phyloP scores from a whole-genome alignment of 2,113 vertebrate genomes.

The Syrrhaptes paradoxus region DNA sequence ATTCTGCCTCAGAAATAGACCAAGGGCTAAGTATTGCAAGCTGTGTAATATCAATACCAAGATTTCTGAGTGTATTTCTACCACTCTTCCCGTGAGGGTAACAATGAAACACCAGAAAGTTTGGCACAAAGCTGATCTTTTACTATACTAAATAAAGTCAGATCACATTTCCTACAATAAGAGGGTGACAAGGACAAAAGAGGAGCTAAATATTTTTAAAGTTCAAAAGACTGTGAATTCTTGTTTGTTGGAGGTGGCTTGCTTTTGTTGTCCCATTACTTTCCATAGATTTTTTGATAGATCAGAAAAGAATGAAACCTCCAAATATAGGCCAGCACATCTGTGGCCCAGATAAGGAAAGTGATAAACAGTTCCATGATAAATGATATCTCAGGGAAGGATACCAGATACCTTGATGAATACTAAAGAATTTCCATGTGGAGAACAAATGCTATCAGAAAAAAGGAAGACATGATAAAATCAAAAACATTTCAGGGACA shows the following conservation, averaged over 20 bases:
- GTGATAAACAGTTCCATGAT: neutral
- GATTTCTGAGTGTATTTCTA: neutral
- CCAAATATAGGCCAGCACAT: constrained; percentile 14
- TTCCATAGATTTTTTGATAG: neutral
- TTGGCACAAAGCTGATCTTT: neutral
- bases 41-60: neutral
- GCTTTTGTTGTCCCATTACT: neutral
- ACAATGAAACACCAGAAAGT: neutral
- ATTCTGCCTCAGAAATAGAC: neutral
- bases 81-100: neutral
- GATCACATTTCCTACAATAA: neutral
- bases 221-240: neutral
- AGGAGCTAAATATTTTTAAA: neutral
- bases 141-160: neutral
- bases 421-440: constrained; percentile 23
- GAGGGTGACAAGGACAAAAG: neutral
- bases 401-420: constrained; percentile 22
- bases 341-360: constrained; percentile 37
- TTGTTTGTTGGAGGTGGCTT: neutral
- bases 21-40: neutral
- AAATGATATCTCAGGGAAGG: constrained; percentile 27
- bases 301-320: neutral
- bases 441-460: neutral
- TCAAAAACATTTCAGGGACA: neutral
- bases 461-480: neutral